Evolutionary conservation across 2,113 vertebrate species (phyloP), one percentile per base, ranked within the genome.

Genomic region (Coptodon bakossiorum): DNA sequence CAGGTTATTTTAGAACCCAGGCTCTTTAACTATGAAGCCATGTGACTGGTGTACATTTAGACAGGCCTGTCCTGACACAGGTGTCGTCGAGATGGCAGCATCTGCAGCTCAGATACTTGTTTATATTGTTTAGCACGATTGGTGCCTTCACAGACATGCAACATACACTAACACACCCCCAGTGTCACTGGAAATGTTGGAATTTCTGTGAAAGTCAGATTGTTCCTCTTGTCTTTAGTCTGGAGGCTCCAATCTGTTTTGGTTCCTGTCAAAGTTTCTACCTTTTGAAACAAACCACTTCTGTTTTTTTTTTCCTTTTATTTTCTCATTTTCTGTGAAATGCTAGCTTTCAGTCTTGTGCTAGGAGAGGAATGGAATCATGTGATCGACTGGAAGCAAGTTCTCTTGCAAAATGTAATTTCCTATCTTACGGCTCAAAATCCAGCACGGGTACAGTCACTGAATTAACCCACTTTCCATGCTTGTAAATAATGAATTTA

Each of bases 401-500:
- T 43, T 89, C 17, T 48, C 6, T 71, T 80, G 80, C 59, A 84
- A 87, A 88, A 56, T 84, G 80, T 82, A 71, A 59, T 90, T 91
- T 86, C 48, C 80, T 53, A 13, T 89, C 50, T 81, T 50, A 53
- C 9, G 27, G 38, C 71, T 88, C 5, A 13, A 85, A 91, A 85
- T 88, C 83, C 68, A 85, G 53, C 12, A 3, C 52, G 87, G 82
- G 27, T 79, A 84, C 78, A 88, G 86, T 85, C 78, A 53, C 31
- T 36, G 83, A 63, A 84, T 24, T 93, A 90, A 94, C 93, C 91
- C 87, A 95, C 88, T 94, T 95, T 93, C 84, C 3, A 7, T 85
- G 80, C 73, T 90, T 66, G 88, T 82, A 91, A 89, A 87, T 89
- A 68, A 91, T 88, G 61, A 88, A 90, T 88, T 93, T 68, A 82